These are phyloP conservation scores for Ciconia nigra DNA, from an alignment of 2,797 vertebrate genomes.

Conservation along the genomic window DNA sequence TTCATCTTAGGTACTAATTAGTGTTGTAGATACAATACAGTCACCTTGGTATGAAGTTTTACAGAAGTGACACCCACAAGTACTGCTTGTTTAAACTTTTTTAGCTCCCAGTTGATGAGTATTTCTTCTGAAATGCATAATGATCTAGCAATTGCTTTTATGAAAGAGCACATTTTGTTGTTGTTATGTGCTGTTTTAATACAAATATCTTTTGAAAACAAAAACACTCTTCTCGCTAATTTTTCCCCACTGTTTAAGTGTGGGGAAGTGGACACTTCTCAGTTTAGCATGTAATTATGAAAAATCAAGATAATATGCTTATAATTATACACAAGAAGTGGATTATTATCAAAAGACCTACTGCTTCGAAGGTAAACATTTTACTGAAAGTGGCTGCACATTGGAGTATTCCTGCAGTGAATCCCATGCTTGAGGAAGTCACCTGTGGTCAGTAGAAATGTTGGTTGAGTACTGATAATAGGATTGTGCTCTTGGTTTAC, in stretches of 20 bases:
- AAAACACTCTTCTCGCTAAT: not conserved
- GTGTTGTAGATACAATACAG: not conserved
- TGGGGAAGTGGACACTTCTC: not conserved
- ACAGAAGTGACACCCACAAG: not conserved
- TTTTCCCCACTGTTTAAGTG: not conserved
- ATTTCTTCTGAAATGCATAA: not conserved
- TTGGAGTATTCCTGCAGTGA: not conserved
- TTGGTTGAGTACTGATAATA: not conserved
- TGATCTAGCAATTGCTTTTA: not conserved
- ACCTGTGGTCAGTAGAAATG: not conserved
- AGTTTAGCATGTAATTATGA: not conserved
- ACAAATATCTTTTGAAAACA: not conserved
- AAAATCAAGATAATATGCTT: not conserved
- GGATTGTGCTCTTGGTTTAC: not conserved
- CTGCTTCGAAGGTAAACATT: not conserved
- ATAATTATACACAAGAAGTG: not conserved
- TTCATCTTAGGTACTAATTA: not conserved
- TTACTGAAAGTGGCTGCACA: not conserved
- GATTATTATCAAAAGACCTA: not conserved
- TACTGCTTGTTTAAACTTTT: not conserved
- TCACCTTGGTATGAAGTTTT: not conserved
- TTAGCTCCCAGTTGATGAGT: not conserved
- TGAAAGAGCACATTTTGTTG: not conserved
- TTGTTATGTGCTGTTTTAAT: not conserved
- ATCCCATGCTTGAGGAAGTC: not conserved